These are phyloP conservation scores for Pelodiscus sinensis DNA, from an alignment of 2,113 vertebrate species.

Conservation along the genomic window DNA sequence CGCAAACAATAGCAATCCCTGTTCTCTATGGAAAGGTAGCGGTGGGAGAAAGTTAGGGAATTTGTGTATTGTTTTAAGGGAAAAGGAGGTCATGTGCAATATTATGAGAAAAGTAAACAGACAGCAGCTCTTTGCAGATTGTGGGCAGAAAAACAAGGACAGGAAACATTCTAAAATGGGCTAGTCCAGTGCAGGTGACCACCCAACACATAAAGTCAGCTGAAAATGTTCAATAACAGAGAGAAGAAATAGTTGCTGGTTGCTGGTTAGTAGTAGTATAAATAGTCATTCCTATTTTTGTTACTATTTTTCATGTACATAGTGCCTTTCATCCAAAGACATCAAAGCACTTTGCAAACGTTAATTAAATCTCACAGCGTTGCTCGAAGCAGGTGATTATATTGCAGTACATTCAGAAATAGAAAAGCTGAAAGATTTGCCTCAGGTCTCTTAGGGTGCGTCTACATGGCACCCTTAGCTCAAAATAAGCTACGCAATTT, in stretches of 20 bases:
- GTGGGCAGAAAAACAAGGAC: not conserved
- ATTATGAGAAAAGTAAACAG: not conserved
- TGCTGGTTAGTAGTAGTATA: slow-evolving; percentile 8
- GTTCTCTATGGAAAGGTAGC: not conserved
- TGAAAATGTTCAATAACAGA: rapidly evolving
- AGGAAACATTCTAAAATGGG: not conserved
- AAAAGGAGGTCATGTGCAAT: slow-evolving; percentile 42
- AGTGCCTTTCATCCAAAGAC: not conserved
- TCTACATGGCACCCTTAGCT: too few species aligned
- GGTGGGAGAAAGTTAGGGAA: slow-evolving; percentile 29
- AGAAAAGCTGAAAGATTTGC: slow-evolving; percentile 22
- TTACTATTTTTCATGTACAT: slow-evolving; percentile 22
- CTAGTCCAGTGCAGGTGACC: not conserved
- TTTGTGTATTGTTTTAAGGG: slow-evolving; percentile 34
- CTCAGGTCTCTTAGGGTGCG: not conserved
- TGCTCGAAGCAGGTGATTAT: slow-evolving; percentile 6
- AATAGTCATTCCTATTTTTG: slow-evolving; percentile 2
- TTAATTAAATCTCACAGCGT: slow-evolving; percentile 8
- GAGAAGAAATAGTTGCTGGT: not conserved
- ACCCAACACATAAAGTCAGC: not conserved
- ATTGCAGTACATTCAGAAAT: not conserved
- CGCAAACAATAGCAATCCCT: slow-evolving; percentile 45
- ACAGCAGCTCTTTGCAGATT: not conserved
- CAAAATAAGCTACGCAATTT: too few species aligned
- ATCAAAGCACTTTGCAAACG: slow-evolving; percentile 18